Percentiles rank a stretch among this genome's conserved stretches.
phyloP scores from a whole-genome alignment of 2,113 vertebrate genomes.

The Myotis lucifugus region DNA sequence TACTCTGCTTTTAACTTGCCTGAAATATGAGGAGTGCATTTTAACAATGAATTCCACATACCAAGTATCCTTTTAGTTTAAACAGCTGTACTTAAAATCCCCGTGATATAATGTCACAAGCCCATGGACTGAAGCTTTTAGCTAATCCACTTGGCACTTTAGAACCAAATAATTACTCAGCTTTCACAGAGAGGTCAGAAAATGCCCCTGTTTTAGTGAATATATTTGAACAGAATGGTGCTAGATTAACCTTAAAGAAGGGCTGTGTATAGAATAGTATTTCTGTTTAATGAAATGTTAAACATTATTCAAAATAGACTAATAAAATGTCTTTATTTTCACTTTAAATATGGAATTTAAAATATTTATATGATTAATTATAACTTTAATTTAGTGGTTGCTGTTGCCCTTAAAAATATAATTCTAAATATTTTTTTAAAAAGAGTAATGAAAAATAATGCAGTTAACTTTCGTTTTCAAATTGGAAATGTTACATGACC shows the following conservation, averaged over 20 bases:
- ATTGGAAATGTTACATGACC: not conserved
- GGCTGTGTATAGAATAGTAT: not conserved
- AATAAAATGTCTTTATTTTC: constrained; percentile 40
- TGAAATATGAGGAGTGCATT: not conserved
- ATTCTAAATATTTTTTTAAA: not conserved
- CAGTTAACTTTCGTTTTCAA: not conserved
- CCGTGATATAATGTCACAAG: not conserved
- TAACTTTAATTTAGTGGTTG: not conserved
- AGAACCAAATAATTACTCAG: constrained; percentile 28
- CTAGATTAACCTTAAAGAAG: not conserved
- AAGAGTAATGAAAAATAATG: not conserved
- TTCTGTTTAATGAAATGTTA: constrained; percentile 50
- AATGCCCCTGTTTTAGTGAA: not conserved
- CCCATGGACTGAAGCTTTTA: not conserved
- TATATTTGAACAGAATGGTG: not conserved
- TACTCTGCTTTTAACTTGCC: not conserved
- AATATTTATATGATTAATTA: constrained; percentile 37
- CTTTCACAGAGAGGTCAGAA: constrained; percentile 24
- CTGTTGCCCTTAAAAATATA: not conserved
- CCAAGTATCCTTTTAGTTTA: not conserved
- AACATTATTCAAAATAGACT: constrained; percentile 9
- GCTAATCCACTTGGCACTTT: not conserved
- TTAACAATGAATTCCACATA: not conserved
- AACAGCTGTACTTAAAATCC: not conserved
- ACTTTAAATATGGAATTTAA: not conserved